phyloP scores from a whole-genome alignment of 2,797 vertebrate species.

The Anableps anableps region DNA sequence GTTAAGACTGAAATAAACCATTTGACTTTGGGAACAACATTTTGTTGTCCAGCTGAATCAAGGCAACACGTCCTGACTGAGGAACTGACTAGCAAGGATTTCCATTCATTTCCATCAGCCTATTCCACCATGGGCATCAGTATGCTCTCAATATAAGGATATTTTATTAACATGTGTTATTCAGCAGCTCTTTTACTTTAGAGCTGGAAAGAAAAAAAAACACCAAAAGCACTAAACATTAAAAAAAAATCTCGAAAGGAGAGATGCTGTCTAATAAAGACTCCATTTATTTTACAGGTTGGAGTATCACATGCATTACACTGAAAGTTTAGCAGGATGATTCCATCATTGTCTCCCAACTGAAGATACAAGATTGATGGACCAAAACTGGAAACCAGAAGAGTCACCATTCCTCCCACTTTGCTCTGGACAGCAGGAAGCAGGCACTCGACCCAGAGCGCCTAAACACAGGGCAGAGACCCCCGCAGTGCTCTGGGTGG shows the following conservation, averaged over 20 bases:
- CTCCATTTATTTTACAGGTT: neutral
- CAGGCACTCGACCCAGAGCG: conserved; percentile 60
- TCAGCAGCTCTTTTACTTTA: neutral
- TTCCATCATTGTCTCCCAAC: conserved; percentile 73
- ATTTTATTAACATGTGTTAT: neutral
- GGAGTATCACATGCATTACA: neutral
- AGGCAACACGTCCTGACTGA: too few relatives aligned
- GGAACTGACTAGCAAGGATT: too few relatives aligned
- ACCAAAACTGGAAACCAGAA: conserved; percentile 67
- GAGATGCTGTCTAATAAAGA: neutral
- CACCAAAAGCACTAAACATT: neutral
- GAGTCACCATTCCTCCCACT: conserved; percentile 59
- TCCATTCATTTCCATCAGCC: too few relatives aligned
- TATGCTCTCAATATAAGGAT: neutral
- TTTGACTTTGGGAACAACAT: too few relatives aligned
- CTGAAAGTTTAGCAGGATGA: conserved; percentile 33
- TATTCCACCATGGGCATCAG: too few relatives aligned
- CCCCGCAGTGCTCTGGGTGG: conserved; percentile 58
- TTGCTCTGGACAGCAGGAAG: conserved; percentile 73
- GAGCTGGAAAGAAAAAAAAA: neutral
- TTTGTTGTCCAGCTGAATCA: too few relatives aligned
- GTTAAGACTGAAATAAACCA: too few relatives aligned
- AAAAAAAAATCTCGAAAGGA: neutral
- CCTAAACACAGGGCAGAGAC: conserved; percentile 47
- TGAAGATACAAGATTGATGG: conserved; percentile 51